Base-by-base conservation (phyloP, 1,140 invertebrate species). In the Marisa cornuarietis region DNA sequence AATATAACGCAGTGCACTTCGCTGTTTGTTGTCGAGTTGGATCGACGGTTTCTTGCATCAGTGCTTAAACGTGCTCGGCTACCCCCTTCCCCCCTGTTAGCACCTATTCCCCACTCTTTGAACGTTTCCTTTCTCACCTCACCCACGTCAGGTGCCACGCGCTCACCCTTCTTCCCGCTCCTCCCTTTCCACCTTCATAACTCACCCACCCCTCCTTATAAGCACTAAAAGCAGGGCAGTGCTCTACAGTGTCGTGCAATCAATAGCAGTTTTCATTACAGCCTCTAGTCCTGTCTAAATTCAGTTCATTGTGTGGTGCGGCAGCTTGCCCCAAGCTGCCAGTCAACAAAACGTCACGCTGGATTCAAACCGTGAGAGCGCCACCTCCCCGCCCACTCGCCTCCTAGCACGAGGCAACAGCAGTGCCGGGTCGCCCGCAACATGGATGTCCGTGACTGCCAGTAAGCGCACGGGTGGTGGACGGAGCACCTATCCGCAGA, bases 291-390 rank as follows among this genome's bases (percentile, higher is more conserved):
- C 73, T 61, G 66, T 72, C 52, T 52, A 61, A 54, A 22, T 52
- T 49, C 51, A n/a, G 49, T n/a, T n/a, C 61, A 76, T 63, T 42
- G 61, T 54, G 74, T 13, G 22, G 65, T 68, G 65, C 65, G 61
- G 62, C n/a, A 51, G 52, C n/a, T 31, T 20, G 9, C 58, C 77
- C 31, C 78, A 78, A 76, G 71, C 71, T 79, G 78, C 75, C 78
- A 79, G 31, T 76, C 79, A 72, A 58, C 68, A 79, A 42, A 79
- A 75, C 71, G 58, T 63, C 85, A 86, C 82, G 81, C 85, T 86
- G 85, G 85, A 84, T 86, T 86, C 85, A 81, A 82, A 83, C 80
- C 78, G 84, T 69, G 81, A 83, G 82, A 83, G 49, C 76, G 26
- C 65, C 78, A 78, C 52, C 62, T 20, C 69, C 49, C 14, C 65